Conservation (phyloP, 2,113 vertebrate genomes). For the Etheostoma spectabile region DNA sequence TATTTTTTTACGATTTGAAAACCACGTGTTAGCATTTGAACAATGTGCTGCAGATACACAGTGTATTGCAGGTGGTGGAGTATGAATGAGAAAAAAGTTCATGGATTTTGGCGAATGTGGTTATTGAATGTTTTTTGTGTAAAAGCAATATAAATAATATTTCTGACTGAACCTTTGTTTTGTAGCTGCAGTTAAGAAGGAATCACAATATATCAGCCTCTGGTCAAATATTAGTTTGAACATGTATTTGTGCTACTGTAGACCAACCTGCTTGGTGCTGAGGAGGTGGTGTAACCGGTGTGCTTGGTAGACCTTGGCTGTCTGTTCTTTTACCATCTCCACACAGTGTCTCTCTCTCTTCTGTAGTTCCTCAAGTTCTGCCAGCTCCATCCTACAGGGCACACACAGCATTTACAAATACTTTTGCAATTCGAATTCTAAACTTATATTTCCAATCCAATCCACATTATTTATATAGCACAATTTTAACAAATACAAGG, state of each 20-base stretch:
- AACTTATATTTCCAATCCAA: neutral
- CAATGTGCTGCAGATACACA: too few relatives aligned
- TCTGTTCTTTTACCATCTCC: constrained; percentile 83
- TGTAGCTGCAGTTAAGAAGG: neutral
- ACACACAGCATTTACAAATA: constrained; percentile 48
- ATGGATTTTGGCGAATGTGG: too few relatives aligned
- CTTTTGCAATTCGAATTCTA: neutral
- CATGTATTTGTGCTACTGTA: constrained; percentile 25
- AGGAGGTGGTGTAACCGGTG: constrained; percentile 93
- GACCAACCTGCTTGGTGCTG: constrained; percentile 92
- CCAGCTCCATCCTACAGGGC: constrained; percentile 86
- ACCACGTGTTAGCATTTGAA: too few relatives aligned
- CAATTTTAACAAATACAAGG: too few relatives aligned
- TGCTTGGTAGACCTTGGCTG: constrained; percentile 83
- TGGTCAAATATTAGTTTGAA: neutral
- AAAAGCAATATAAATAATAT: neutral
- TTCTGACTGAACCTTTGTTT: neutral
- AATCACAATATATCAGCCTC: neutral
- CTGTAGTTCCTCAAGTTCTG: constrained; percentile 85
- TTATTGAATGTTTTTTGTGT: too few relatives aligned
- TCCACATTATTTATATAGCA: too few relatives aligned
- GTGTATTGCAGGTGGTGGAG: too few relatives aligned
- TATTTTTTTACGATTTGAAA: too few relatives aligned
- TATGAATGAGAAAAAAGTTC: too few relatives aligned
- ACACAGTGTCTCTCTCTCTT: constrained; percentile 83